Percentiles rank a stretch among this genome's conserved stretches.
Conservation (phyloP, 2,113 vertebrate species). For the Phaetusa simplex region DNA sequence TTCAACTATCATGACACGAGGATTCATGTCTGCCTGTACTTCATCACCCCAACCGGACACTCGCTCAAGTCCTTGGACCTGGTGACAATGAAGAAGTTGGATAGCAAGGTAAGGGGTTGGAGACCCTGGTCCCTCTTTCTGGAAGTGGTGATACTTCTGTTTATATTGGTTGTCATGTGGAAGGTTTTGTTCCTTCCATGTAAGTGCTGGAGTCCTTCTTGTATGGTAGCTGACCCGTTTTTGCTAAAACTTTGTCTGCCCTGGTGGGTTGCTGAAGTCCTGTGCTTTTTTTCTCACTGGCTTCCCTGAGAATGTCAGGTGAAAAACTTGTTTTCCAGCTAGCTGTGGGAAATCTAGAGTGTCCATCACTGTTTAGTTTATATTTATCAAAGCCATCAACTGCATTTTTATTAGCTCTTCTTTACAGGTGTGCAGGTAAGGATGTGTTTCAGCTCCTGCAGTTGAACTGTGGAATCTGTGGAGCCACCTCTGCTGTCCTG, state of each 20-base stretch:
- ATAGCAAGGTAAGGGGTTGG: conserved; percentile 86
- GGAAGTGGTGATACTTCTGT: not conserved
- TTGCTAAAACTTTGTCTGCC: not conserved
- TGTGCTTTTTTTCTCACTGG: not conserved
- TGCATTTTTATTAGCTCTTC: not conserved
- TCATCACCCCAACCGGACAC: conserved; percentile 95
- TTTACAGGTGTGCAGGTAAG: not conserved
- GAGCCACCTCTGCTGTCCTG: not conserved
- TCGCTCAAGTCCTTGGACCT: conserved; percentile 96
- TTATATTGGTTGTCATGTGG: fast-evolving
- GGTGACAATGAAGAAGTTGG: conserved; percentile 98
- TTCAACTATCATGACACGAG: conserved; percentile 96
- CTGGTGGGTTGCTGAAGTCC: not conserved
- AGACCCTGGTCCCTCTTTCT: not conserved
- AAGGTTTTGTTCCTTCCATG: not conserved
- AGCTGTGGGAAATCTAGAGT: not conserved
- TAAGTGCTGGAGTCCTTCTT: not conserved
- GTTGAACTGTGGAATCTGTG: not conserved
- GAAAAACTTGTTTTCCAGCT: not conserved
- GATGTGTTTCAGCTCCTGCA: not conserved
- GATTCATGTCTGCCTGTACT: conserved; percentile 98
- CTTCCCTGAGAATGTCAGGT: not conserved
- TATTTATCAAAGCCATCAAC: not conserved
- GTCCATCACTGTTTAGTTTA: not conserved
- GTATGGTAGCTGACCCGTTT: fast-evolving